Evolutionary conservation across 1,140 invertebrate species (phyloP).

Genomic region (Himalopsyche phryganea): DNA sequence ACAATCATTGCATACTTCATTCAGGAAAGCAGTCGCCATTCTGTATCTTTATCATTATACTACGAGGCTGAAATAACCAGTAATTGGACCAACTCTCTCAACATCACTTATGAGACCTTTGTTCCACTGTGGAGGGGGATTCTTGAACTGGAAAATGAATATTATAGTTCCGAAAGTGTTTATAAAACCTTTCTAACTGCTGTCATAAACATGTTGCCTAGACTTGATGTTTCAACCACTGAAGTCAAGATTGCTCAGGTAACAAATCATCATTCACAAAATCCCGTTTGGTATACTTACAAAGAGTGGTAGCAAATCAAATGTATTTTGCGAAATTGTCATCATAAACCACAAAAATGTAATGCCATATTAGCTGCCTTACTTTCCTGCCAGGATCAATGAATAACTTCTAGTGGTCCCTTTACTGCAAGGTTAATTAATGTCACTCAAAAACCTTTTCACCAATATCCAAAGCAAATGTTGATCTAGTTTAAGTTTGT

Average conservation of each 20-base stretch:
- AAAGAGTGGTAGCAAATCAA: not conserved
- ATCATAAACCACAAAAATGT: not conserved
- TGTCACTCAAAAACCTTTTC: too few relatives aligned
- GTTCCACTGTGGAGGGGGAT: constrained; percentile 25
- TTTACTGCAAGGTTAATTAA: too few relatives aligned
- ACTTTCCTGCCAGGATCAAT: not conserved
- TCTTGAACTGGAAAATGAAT: constrained; percentile 4
- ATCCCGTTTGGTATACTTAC: not conserved
- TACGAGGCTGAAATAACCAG: not conserved
- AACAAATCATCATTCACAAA: not conserved
- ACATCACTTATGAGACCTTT: constrained; percentile 19
- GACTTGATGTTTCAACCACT: constrained; percentile 10
- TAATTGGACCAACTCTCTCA: not conserved
- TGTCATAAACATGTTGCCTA: constrained; percentile 20
- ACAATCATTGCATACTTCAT: constrained; percentile 16
- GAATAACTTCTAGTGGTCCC: not conserved
- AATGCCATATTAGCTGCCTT: not conserved
- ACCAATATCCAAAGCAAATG: too few relatives aligned
- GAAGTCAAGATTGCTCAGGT: not conserved
- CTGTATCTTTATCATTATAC: constrained; percentile 16
- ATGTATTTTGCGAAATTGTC: not conserved
- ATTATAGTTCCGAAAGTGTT: not conserved
- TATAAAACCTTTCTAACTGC: constrained; percentile 15
- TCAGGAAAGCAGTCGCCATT: constrained; percentile 25
- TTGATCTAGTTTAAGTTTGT: too few relatives aligned